phyloP scores from a whole-genome alignment of 2,113 vertebrate genomes.

The Probosciger aterrimus region DNA sequence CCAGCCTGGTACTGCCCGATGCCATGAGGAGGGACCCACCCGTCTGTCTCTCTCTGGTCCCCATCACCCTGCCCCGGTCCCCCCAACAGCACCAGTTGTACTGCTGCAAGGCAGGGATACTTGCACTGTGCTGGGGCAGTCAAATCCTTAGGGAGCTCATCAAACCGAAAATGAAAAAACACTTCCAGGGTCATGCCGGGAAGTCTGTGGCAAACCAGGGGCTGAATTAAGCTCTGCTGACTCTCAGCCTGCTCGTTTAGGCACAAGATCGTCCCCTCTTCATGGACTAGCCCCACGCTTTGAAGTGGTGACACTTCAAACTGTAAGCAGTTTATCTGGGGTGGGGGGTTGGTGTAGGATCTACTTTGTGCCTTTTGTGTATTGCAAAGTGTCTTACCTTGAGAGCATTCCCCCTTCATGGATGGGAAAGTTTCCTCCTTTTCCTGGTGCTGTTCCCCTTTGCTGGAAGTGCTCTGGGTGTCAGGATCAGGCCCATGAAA shows the following conservation, averaged over 20 bases:
- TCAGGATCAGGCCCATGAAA: neutral
- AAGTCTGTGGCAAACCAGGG: neutral
- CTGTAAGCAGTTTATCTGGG: neutral
- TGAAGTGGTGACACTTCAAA: neutral
- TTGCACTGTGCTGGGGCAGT: too few relatives aligned
- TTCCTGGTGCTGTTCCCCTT: neutral
- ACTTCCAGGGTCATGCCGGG: neutral
- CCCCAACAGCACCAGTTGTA: neutral
- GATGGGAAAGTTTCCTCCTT: neutral
- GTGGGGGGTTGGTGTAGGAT: neutral
- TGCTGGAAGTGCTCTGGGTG: neutral
- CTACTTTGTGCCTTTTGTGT: neutral
- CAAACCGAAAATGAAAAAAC: neutral
- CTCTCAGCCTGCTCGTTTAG: neutral
- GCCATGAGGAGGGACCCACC: rapidly evolving
- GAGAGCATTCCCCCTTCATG: neutral
- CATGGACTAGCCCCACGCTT: neutral
- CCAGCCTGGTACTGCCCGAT: neutral
- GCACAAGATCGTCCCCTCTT: neutral
- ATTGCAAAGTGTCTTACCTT: neutral
- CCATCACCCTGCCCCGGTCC: rapidly evolving
- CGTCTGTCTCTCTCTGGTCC: rapidly evolving
- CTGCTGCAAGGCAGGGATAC: neutral
- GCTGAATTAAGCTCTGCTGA: neutral
- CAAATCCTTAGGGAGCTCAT: neutral